Percentiles rank a stretch among this genome's conserved stretches.
Conservation (phyloP, 2,113 vertebrate species). For the Micronycteris hirsuta region DNA sequence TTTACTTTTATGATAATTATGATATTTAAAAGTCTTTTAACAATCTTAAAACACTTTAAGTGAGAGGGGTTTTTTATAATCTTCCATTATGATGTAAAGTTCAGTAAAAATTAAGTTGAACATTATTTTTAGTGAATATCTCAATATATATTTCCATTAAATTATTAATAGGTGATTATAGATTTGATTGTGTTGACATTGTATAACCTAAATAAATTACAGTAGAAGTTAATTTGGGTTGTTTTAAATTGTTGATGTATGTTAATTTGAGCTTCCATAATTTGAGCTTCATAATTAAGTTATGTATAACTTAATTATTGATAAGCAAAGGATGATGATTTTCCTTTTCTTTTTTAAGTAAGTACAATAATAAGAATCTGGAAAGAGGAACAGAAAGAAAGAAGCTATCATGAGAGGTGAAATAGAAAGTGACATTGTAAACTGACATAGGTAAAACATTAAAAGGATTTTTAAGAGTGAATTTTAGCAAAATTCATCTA, state of each 20-base stretch:
- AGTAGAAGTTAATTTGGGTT: conserved; percentile 55
- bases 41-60: conserved; percentile 36
- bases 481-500: conserved; percentile 67
- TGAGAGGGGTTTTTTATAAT: background rate
- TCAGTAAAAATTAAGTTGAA: conserved; percentile 33
- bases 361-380: conserved; percentile 73
- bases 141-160: conserved; percentile 21
- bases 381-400: conserved; percentile 82
- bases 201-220: conserved; percentile 34
- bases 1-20: conserved; percentile 34
- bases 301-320: conserved; percentile 49
- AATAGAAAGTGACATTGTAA: conserved; percentile 64
- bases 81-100: background rate
- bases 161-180: conserved; percentile 46
- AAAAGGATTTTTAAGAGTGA: conserved; percentile 61
- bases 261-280: conserved; percentile 10
- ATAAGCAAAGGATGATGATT: conserved; percentile 59
- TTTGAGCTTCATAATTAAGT: no score
- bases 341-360: conserved; percentile 68
- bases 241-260: conserved; percentile 60
- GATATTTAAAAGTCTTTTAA: conserved; percentile 14
- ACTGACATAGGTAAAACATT: conserved; percentile 65
- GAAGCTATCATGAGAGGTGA: conserved; percentile 68
- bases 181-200: conserved; percentile 55
- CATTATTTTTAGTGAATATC: conserved; percentile 46